These are phyloP conservation scores for Enteromius afrohamiltoni DNA, from an alignment of 2,797 vertebrate genomes.

Conservation along the genomic window DNA sequence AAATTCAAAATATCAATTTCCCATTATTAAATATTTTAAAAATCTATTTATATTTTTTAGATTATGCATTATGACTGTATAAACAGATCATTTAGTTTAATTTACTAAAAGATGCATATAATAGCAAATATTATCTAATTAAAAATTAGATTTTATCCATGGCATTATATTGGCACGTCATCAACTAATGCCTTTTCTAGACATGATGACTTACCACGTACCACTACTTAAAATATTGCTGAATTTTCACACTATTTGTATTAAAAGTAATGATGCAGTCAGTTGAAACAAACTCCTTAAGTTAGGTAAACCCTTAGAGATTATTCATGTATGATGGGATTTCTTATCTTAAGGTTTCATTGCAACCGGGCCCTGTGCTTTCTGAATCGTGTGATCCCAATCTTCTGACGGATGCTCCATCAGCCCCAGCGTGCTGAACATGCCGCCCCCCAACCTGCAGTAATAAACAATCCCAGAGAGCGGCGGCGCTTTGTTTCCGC, in stretches of 20 bases:
- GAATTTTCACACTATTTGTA: constrained; percentile 30
- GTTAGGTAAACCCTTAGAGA: not conserved
- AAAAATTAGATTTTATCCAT: not conserved
- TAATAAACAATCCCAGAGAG: constrained; percentile 39
- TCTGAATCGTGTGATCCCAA: constrained; percentile 13
- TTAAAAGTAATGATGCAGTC: constrained; percentile 16
- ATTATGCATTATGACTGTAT: not conserved
- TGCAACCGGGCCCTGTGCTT: constrained; percentile 26
- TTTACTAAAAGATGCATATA: not conserved
- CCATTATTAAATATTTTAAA: too few species aligned
- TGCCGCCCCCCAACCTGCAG: constrained; percentile 43
- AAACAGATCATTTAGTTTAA: too few species aligned
- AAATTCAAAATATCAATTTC: too few species aligned
- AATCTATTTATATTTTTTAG: too few species aligned
- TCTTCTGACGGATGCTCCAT: constrained; percentile 41
- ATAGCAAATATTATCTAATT: not conserved
- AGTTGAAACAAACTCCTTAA: not conserved
- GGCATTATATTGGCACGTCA: not conserved
- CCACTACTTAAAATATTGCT: not conserved
- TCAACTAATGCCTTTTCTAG: not conserved
- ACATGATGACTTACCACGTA: not conserved
- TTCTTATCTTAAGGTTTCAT: constrained; percentile 8
- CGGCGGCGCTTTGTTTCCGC: constrained; percentile 40
- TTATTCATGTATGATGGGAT: constrained; percentile 17
- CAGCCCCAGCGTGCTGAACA: constrained; percentile 31